Conservation (phyloP, 2,113 vertebrate species). For the Triplophysa rosa region DNA sequence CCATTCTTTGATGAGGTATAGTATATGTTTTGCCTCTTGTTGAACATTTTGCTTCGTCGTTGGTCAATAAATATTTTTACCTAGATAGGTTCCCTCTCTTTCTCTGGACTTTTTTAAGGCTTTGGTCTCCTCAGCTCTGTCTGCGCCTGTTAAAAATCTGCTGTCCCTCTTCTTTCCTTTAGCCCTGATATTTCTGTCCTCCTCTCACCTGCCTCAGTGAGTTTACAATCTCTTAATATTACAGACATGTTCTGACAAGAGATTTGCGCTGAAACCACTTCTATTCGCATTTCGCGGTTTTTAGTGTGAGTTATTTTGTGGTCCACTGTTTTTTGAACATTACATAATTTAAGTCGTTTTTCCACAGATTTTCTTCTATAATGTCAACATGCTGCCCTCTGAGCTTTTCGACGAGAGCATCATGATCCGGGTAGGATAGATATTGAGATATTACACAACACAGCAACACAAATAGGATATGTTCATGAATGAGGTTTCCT, state of each 20-base stretch:
- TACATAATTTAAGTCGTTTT: conserved; percentile 7
- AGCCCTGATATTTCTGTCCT: conserved; percentile 23
- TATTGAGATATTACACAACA: background rate
- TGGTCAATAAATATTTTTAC: background rate
- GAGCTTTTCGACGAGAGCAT: conserved; percentile 90
- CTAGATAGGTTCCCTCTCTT: background rate
- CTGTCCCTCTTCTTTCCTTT: conserved; percentile 22
- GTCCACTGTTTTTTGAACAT: background rate
- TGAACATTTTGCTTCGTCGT: background rate
- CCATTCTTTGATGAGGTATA: conserved; percentile 92
- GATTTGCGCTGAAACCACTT: background rate
- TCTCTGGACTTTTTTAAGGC: background rate
- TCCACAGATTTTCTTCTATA: conserved; percentile 92
- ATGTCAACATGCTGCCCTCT: conserved; percentile 88
- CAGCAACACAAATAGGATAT: background rate
- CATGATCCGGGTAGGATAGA: conserved; percentile 80
- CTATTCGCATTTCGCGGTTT: background rate
- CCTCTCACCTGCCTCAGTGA: conserved; percentile 35
- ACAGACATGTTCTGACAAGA: conserved; percentile 22
- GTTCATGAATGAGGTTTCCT: background rate
- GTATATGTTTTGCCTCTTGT: background rate
- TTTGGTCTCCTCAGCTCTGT: background rate
- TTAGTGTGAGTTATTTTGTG: background rate
- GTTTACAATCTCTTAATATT: conserved; percentile 27
- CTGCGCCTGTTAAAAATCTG: background rate